phyloP scores from a whole-genome alignment of 2,113 vertebrate genomes.

The Panthera tigris region DNA sequence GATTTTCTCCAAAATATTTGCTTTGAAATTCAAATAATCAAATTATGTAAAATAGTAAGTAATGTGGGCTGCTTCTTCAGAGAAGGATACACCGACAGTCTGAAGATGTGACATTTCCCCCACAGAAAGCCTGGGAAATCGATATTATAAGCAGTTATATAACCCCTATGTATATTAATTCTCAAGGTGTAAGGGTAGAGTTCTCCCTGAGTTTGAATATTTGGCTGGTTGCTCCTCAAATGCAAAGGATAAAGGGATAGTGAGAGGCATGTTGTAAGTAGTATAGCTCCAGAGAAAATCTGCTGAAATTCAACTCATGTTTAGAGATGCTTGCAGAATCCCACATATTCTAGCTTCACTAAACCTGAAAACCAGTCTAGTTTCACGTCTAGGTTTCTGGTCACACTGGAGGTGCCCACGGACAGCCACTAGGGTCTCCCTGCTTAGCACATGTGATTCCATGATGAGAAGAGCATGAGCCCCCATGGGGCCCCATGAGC shows the following conservation, averaged over 20 bases:
- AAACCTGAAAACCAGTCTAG: not conserved
- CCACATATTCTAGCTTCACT: not conserved
- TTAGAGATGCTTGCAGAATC: not conserved
- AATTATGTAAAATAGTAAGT: conserved; percentile 28
- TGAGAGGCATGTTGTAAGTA: not conserved
- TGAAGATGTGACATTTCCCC: conserved; percentile 42
- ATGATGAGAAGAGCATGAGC: not conserved
- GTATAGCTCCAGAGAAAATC: conserved; percentile 18
- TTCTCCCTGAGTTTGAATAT: not conserved
- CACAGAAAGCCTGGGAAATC: not conserved
- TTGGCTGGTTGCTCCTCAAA: not conserved
- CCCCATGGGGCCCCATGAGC: not conserved
- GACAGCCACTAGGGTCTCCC: not conserved
- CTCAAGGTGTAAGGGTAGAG: not conserved
- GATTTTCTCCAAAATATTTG: conserved; percentile 25
- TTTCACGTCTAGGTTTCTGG: not conserved
- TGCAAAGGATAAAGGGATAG: not conserved
- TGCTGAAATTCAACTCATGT: not conserved
- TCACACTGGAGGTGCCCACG: not conserved
- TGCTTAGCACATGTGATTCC: not conserved
- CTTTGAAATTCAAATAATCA: not conserved
- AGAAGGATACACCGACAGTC: not conserved
- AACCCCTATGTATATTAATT: not conserved
- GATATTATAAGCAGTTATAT: not conserved
- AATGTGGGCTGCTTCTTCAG: conserved; percentile 10